Evolutionary conservation across 2,113 vertebrate species (phyloP), one percentile per base, ranked within the genome.

Genomic region (Thamnaconus septentrionalis): DNA sequence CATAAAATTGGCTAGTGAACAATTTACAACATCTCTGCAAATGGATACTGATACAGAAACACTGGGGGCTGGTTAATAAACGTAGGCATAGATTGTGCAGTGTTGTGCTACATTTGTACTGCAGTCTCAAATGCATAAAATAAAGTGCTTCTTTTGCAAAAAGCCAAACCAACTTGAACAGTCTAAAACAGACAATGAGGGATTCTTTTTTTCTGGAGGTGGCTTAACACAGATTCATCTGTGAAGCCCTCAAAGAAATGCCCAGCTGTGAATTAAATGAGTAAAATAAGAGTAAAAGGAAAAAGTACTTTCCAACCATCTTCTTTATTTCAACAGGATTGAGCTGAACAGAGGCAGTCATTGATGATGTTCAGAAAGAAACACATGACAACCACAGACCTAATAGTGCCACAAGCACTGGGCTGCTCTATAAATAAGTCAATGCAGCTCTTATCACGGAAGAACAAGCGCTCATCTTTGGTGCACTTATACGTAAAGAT

Each of bases 361-460:
- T n/a, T n/a, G n/a, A n/a, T n/a, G n/a, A n/a, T n/a, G n/a, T n/a
- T n/a, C n/a, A n/a, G n/a, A n/a, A n/a, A n/a, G n/a, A n/a, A n/a
- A n/a, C n/a, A n/a, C n/a, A n/a, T n/a, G 9, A 49, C 48, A 49
- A 11, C n/a, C 48, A 11, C n/a, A 1, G 10, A n/a, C 7, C 9
- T 11, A 49, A 10, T 49, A 11, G 9, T 10, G 47, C 6, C 9
- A 71, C 5, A 67, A 49, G 56, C 12, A 61, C 4, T 41, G 12
- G n/a, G 12, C 52, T 63, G 45, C 47, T 39, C 7, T 56, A 55
- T 41, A 7, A 57, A 55, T 41, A 7, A 57, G 10, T 71, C n/a
- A 11, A 4, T 66, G 10, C 9, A 61, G 45, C 49, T 53, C 9
- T 77, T 12, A 56, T 60, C 48, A 66, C 8, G 3, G 56, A 55